Evolutionary conservation across 2,113 vertebrate species (phyloP).

Genomic region (Lontra canadensis): DNA sequence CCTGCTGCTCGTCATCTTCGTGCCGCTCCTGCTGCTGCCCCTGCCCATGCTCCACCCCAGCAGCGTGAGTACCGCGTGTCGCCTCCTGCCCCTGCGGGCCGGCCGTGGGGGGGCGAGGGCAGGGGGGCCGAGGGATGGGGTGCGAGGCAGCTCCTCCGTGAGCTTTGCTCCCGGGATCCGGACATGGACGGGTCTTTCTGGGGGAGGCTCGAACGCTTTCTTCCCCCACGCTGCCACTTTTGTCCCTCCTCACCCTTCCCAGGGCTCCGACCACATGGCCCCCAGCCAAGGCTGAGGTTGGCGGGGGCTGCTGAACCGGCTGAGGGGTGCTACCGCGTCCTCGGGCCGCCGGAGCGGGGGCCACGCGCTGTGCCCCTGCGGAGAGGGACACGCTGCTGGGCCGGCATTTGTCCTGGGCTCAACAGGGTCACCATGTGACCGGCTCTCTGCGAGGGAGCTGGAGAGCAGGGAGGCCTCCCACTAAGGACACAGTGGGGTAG

Average conservation of each 20-base stretch:
- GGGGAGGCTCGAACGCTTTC: not conserved
- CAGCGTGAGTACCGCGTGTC: conserved; percentile 91
- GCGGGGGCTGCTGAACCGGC: no score
- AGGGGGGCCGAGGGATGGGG: not conserved
- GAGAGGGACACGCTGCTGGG: not conserved
- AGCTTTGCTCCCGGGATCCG: not conserved
- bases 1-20: conserved; percentile 90
- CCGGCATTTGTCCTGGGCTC: not conserved
- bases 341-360: not conserved
- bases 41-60: conserved; percentile 92
- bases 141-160: fast-evolving
- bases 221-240: not conserved
- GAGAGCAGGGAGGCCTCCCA: not conserved
- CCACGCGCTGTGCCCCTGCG: not conserved
- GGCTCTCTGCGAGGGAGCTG: not conserved
- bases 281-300: not conserved
- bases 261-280: not conserved
- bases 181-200: not conserved
- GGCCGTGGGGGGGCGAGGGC: not conserved
- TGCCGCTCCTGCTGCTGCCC: conserved; percentile 94
- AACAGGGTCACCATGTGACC: not conserved
- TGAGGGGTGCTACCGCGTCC: not conserved
- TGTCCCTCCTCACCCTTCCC: no score
- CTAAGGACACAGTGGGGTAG: not conserved
- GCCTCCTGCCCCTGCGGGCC: not conserved